Conservation (phyloP, 2,113 vertebrate genomes). For the Vireo altiloquus region DNA sequence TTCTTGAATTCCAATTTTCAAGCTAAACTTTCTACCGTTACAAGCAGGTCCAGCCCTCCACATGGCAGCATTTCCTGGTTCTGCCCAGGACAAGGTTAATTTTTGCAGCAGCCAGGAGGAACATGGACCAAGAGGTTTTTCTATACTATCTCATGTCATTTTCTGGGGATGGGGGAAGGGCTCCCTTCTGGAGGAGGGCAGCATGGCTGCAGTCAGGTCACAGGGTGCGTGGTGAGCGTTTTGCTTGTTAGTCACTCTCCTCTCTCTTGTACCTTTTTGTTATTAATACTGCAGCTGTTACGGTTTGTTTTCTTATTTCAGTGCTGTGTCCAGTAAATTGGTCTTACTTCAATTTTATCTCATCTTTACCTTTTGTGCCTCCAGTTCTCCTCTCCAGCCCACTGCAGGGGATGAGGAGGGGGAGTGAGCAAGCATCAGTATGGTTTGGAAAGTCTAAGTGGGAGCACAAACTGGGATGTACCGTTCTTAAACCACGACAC, state of each 20-base stretch:
- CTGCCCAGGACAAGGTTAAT: not conserved
- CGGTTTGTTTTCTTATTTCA: not conserved
- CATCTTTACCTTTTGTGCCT: not conserved
- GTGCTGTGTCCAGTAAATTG: not conserved
- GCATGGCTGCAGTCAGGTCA: not conserved
- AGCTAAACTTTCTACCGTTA: not conserved
- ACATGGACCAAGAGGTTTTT: not conserved
- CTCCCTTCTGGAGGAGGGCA: not conserved
- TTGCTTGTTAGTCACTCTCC: not conserved
- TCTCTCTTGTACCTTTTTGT: not conserved
- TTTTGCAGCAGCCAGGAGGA: not conserved
- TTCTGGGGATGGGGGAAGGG: not conserved
- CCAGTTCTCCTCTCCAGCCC: not conserved
- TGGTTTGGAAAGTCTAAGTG: not conserved
- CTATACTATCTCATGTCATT: not conserved
- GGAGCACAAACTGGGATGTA: not conserved
- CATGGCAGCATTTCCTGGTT: not conserved
- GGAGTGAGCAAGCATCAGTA: not conserved
- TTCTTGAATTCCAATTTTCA: not conserved
- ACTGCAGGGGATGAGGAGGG: not conserved
- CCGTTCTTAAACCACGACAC: rapidly evolving
- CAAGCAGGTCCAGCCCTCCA: not conserved
- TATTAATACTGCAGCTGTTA: not conserved
- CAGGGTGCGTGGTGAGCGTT: not conserved
- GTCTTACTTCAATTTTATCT: not conserved